Percentiles rank a stretch among this genome's conserved stretches.
These are phyloP conservation scores for Lasiurus borealis DNA, from an alignment of 2,113 vertebrate species.

Conservation along the genomic window DNA sequence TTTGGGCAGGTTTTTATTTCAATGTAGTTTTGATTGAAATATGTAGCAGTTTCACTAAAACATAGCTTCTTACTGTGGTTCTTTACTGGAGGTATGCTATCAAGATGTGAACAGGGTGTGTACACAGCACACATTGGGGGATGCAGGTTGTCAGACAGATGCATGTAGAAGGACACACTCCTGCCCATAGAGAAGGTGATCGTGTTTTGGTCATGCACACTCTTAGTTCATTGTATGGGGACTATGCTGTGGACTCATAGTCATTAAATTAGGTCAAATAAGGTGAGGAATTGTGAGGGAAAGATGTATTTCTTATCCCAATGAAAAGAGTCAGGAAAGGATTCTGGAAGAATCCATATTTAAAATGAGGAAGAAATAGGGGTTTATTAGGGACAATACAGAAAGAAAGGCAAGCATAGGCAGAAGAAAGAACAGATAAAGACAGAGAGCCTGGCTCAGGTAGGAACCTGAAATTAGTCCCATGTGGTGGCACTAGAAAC, in stretches of 20 bases:
- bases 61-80: background rate
- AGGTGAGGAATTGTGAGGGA: background rate
- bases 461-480: background rate
- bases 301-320: fast-evolving
- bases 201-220: too few relatives aligned
- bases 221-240: background rate
- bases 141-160: background rate
- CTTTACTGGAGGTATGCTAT: background rate
- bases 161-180: background rate
- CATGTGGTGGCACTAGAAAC: background rate
- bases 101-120: background rate
- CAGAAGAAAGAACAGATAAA: background rate
- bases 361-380: background rate
- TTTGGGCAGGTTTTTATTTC: slow-evolving; percentile 1
- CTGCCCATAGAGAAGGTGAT: background rate
- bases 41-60: background rate
- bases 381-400: too few relatives aligned
- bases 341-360: background rate
- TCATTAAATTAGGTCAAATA: background rate
- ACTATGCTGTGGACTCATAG: background rate
- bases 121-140: fast-evolving
- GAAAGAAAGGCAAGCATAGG: background rate
- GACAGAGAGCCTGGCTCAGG: background rate
- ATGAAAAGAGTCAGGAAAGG: background rate
- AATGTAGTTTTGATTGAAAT: slow-evolving; percentile 15